phyloP scores from a whole-genome alignment of 2,797 vertebrate species.

The Eptatretus atami region DNA sequence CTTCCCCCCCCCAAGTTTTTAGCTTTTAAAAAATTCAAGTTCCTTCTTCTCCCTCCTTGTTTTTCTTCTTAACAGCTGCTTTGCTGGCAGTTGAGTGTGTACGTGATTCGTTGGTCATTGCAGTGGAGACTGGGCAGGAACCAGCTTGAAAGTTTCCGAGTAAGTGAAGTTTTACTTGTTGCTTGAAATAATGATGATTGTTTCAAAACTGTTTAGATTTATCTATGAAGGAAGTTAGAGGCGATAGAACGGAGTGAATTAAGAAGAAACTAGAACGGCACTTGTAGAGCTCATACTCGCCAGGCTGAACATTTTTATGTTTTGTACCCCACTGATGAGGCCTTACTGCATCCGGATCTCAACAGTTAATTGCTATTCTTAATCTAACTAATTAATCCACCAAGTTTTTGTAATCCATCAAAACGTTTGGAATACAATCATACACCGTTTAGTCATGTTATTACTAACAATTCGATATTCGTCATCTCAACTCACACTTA shows the following conservation, averaged over 20 bases:
- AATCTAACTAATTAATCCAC: too few relatives aligned
- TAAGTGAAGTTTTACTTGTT: conserved; percentile 20
- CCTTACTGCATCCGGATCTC: too few relatives aligned
- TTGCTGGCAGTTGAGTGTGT: conserved; percentile 52
- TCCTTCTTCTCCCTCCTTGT: conserved; percentile 4
- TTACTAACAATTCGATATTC: too few relatives aligned
- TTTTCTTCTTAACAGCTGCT: conserved; percentile 21
- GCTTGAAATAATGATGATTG: neutral
- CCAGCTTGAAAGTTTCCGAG: conserved; percentile 46
- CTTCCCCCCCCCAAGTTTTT: neutral
- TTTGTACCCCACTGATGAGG: neutral
- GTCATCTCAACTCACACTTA: too few relatives aligned
- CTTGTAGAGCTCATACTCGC: neutral
- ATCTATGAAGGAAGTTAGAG: neutral
- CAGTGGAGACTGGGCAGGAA: conserved; percentile 67
- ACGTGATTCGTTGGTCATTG: conserved; percentile 33
- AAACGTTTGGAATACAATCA: too few relatives aligned
- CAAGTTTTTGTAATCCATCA: too few relatives aligned
- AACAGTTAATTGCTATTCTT: too few relatives aligned
- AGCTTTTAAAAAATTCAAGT: neutral
- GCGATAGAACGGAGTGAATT: neutral
- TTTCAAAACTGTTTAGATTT: neutral
- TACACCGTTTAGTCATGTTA: too few relatives aligned
- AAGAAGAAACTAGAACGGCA: neutral
- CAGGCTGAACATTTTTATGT: neutral